phyloP scores from a whole-genome alignment of 2,797 vertebrate genomes.

The Hypotaenidia philippensis region DNA sequence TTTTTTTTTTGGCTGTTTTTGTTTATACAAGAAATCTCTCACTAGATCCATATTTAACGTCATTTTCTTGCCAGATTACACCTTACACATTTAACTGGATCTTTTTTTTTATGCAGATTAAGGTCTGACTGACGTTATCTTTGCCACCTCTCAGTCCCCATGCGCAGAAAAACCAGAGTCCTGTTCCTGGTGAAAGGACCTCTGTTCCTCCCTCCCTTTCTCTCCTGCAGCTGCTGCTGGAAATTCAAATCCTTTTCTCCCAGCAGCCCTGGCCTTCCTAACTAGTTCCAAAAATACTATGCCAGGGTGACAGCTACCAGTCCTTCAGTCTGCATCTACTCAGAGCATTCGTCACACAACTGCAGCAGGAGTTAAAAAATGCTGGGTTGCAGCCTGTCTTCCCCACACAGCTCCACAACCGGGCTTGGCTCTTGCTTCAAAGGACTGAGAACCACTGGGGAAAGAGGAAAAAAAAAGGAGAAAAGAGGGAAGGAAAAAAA shows the following conservation, averaged over 20 bases:
- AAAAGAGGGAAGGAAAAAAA: too few relatives aligned
- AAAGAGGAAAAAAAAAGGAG: too few relatives aligned
- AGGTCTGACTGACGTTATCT: conserved; percentile 73
- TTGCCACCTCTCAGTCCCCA: conserved; percentile 70
- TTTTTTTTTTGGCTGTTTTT: not conserved
- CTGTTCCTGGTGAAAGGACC: conserved; percentile 69
- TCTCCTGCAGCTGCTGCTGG: conserved; percentile 68
- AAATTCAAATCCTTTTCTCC: conserved; percentile 54
- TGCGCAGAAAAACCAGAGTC: conserved; percentile 72
- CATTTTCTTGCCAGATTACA: conserved; percentile 72
- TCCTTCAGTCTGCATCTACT: not conserved
- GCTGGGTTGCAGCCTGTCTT: not conserved
- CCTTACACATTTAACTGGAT: conserved; percentile 72
- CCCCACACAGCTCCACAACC: not conserved
- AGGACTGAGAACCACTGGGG: not conserved
- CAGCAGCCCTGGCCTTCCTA: conserved; percentile 41
- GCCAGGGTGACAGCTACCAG: not conserved
- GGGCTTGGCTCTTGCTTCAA: not conserved
- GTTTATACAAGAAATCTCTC: conserved; percentile 50
- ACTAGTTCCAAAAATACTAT: conserved; percentile 30
- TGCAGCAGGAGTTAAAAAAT: conserved; percentile 37
- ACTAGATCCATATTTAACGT: conserved; percentile 67
- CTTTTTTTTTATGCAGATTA: conserved; percentile 74
- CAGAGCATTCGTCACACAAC: not conserved
- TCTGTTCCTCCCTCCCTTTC: conserved; percentile 56